Base-by-base conservation (phyloP, 2,888 invertebrate genomes). In the Mesodorylaimus sp. region DNA sequence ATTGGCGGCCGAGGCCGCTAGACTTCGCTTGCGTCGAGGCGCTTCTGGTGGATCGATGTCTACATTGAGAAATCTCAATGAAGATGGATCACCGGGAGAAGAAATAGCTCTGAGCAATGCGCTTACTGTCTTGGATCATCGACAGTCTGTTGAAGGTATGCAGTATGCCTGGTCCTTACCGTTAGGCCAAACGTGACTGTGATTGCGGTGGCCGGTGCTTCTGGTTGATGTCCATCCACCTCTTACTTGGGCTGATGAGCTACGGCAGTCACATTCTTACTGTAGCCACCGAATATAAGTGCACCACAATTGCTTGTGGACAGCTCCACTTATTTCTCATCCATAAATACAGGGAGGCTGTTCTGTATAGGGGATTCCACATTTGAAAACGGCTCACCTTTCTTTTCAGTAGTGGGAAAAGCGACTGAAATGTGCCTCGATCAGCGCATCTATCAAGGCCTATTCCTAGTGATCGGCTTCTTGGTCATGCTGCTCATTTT, bases 91-190 rank as follows among this genome's bases (percentile, higher is more conserved):
- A 7, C 7, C 41, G 2, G 19, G 26, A 2, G 39, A 47, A 37
- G 3, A 19, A 21, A 36, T 41, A 16, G 28, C 29, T 13, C 2
- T 39, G 5, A 46, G 16, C 19, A 29, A 19, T 13, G 41, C 41
- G 13, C 36, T 50, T 5, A 47, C 50, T 2, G 36, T 50, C 2
- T 26, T 50, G 27, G 50, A 50, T 24, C 21, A 25, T 2, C 26
- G 37, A 36, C 44, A 50, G 28, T 43, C 32, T 3, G 2, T 2
- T 2, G 29, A 42, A 32, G 36, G 49, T 32, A 32, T 32, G 16
- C 7, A 10, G 7, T 10, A 32, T 7, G 32, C 7, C 7, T 10
- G 32, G 7, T 32, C 32, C 32, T 32, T 16, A n/a, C n/a, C n/a
- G n/a, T n/a, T n/a, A n/a, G n/a, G n/a, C n/a, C n/a, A n/a, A n/a